Percentiles rank a stretch among this genome's conserved stretches.
Conservation (phyloP, 2,113 vertebrate genomes). For the Accipiter cooperii region DNA sequence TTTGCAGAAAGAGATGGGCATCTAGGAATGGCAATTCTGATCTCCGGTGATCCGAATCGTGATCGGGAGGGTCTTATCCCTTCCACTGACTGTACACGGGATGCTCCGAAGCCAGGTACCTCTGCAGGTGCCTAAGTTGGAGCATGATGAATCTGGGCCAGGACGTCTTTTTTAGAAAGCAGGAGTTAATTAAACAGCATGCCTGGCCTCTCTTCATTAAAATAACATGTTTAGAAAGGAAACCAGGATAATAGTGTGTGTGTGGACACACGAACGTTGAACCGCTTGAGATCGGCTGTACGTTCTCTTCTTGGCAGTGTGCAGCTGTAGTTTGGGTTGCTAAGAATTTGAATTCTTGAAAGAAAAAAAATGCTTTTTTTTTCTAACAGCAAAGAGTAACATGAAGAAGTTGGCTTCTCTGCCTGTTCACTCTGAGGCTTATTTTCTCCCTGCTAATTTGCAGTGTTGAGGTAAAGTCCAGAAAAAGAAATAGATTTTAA, state of each 20-base stretch:
- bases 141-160: not conserved
- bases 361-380: not conserved
- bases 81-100: not conserved
- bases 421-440: constrained; percentile 24
- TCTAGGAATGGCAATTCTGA: not conserved
- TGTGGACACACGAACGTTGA: not conserved
- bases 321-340: not conserved
- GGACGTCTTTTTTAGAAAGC: not conserved
- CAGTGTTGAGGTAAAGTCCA: constrained; percentile 53
- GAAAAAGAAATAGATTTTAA: constrained; percentile 43
- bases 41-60: not conserved
- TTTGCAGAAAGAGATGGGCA: not conserved
- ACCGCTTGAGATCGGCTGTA: not conserved
- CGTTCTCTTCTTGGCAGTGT: not conserved
- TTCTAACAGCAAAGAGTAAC: not conserved
- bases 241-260: not conserved
- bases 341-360: constrained; percentile 21
- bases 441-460: constrained; percentile 60
- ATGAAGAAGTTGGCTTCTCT: constrained; percentile 21
- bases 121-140: not conserved
- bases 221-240: constrained; percentile 5
- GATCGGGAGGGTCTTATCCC: not conserved
- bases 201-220: not conserved
- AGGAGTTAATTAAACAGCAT: constrained; percentile 4
- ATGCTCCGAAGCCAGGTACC: not conserved